Evolutionary conservation across 2,797 vertebrate genomes (phyloP).

Genomic region (Pseudomugil tenellus): DNA sequence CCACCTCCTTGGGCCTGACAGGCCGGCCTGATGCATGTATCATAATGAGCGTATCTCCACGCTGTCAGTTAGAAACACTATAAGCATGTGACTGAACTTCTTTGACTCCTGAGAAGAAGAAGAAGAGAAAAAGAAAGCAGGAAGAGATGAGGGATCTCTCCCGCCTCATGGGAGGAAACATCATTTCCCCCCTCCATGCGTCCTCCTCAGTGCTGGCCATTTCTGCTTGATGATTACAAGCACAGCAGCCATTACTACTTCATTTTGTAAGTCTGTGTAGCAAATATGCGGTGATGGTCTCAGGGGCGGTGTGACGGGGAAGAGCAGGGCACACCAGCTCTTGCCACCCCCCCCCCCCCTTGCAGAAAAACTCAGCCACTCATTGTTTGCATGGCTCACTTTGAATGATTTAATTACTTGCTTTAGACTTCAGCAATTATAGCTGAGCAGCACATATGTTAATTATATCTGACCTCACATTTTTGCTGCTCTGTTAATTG

Average conservation of each 20-base stretch:
- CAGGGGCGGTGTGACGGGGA: conserved; percentile 44
- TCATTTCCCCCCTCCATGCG: conserved; percentile 31
- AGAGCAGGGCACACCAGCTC: conserved; percentile 30
- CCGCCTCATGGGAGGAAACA: conserved; percentile 7
- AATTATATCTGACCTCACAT: conserved; percentile 78
- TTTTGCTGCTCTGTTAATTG: conserved; percentile 76
- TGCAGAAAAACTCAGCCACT: conserved; percentile 36
- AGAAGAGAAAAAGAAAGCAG: conserved; percentile 21
- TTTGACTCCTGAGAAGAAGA: conserved; percentile 37
- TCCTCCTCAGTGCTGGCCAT: conserved; percentile 1
- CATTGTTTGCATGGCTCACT: conserved; percentile 62
- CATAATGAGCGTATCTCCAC: conserved; percentile 64
- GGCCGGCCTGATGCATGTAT: conserved; percentile 59
- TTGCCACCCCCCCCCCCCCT: not conserved
- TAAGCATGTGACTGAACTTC: conserved; percentile 40
- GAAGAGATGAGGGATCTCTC: conserved; percentile 34
- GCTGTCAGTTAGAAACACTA: conserved; percentile 64
- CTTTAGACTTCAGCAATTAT: conserved; percentile 77
- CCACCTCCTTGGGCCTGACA: conserved; percentile 56
- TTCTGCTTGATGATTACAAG: conserved; percentile 17
- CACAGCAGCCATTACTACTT: conserved; percentile 5
- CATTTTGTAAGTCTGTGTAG: conserved; percentile 2
- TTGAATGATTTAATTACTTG: conserved; percentile 75
- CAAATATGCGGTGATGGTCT: conserved; percentile 13
- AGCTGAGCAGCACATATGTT: conserved; percentile 77